A percentile compares a stretch with the other conserved stretches of the same genome.
Evolutionary conservation across 2,888 invertebrate species (phyloP).

Genomic region (Syritta pipiens): DNA sequence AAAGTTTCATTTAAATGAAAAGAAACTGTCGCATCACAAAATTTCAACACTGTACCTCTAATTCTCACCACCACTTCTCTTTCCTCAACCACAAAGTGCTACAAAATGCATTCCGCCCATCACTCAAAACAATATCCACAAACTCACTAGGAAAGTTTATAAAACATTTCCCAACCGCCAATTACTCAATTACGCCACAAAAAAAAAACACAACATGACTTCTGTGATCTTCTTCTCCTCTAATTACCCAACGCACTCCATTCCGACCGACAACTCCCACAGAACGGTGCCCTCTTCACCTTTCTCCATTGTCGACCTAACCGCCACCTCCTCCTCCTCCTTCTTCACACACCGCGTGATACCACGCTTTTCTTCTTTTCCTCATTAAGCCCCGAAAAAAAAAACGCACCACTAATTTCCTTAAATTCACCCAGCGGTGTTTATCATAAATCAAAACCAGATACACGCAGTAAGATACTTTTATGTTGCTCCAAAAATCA

Average conservation of each 20-base stretch:
- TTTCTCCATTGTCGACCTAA: conserved; percentile 1
- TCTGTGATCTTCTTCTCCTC: conserved; percentile 7
- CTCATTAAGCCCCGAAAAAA: conserved; percentile 45
- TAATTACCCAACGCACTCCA: conserved; percentile 28
- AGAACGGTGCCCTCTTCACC: conserved; percentile 22
- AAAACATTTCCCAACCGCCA: conserved; percentile 9
- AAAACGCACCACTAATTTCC: conserved; percentile 62
- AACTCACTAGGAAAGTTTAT: too few species aligned
- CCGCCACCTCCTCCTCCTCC: background rate
- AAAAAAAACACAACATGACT: conserved; percentile 4
- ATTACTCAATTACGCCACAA: conserved; percentile 23
- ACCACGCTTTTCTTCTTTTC: background rate
- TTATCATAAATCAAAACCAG: conserved; percentile 60
- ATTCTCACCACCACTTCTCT: too few species aligned
- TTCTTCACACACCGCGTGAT: too few species aligned
- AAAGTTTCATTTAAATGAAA: too few species aligned
- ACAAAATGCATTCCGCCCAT: too few species aligned
- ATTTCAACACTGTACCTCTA: too few species aligned
- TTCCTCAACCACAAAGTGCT: too few species aligned
- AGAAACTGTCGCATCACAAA: too few species aligned
- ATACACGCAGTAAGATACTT: conserved; percentile 24
- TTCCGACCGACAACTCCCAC: conserved; percentile 33
- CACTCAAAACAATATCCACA: too few species aligned
- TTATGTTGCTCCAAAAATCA: conserved; percentile 5
- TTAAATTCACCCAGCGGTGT: too few species aligned